Evolutionary conservation across 2,113 vertebrate species (phyloP).

Genomic region (Anarrhichthys ocellatus): DNA sequence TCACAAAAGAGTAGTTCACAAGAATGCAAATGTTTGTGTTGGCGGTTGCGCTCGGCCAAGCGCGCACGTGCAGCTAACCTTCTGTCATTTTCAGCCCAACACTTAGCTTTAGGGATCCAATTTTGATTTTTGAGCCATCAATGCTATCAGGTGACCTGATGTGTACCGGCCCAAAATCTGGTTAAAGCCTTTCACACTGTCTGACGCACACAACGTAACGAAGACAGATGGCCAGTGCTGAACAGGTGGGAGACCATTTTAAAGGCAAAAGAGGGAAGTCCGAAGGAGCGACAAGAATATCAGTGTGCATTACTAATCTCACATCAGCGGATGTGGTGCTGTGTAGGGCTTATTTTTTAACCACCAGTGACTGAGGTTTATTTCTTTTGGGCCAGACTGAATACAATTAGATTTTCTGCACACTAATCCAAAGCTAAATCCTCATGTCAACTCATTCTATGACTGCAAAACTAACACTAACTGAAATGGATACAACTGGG

Average conservation of each 20-base stretch:
- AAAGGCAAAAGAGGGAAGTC: conserved; percentile 46
- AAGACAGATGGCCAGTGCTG: conserved; percentile 72
- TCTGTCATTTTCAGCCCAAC: not conserved
- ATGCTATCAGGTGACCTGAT: conserved; percentile 64
- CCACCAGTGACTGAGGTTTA: conserved; percentile 5
- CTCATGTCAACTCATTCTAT: not conserved
- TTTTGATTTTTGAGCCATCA: conserved; percentile 49
- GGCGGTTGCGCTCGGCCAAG: not conserved
- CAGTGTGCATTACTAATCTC: conserved; percentile 41
- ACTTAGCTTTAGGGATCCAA: conserved; percentile 4
- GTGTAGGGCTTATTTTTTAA: not conserved
- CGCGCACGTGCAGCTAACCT: not conserved
- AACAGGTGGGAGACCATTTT: conserved; percentile 73
- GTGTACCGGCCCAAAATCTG: conserved; percentile 36
- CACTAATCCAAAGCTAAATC: conserved; percentile 11
- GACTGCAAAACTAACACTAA: not conserved
- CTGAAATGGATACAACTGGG: not conserved
- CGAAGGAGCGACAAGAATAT: conserved; percentile 53
- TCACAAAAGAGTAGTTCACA: not conserved
- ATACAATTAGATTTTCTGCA: not conserved
- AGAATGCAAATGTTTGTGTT: not conserved
- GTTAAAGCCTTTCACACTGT: conserved; percentile 61
- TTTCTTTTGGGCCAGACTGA: not conserved
- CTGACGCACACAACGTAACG: conserved; percentile 50
- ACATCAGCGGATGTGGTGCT: conserved; percentile 6